Conservation (phyloP, 2,113 vertebrate species). For the Cyanoderma ruficeps region DNA sequence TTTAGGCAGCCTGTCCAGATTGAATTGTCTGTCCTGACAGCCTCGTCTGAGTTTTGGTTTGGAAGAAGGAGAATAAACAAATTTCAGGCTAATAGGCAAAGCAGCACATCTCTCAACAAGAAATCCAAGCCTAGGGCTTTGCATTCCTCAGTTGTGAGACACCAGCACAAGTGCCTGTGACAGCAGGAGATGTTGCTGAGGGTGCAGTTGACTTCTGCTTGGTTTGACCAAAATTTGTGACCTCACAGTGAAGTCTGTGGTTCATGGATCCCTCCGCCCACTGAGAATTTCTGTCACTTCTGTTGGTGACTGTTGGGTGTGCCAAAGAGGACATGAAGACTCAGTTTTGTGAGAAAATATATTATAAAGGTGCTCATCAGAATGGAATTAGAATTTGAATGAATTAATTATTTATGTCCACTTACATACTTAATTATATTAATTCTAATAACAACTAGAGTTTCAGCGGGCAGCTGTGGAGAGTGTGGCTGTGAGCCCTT, state of each 20-base stretch:
- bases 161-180: background rate
- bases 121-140: background rate
- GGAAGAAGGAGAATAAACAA: constrained; percentile 65
- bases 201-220: background rate
- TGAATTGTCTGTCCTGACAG: constrained; percentile 49
- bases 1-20: constrained; percentile 27
- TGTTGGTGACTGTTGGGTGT: background rate
- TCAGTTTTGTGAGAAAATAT: background rate
- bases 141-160: background rate
- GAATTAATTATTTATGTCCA: background rate
- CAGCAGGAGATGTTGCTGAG: background rate
- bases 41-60: background rate
- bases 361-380: background rate
- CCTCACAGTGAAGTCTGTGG: background rate
- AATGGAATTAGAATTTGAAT: background rate
- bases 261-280: background rate
- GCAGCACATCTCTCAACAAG: background rate
- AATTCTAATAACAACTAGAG: background rate
- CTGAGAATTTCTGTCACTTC: background rate
- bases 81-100: constrained; percentile 53
- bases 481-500: background rate
- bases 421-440: background rate
- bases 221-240: background rate
- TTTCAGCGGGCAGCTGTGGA: background rate
- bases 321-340: background rate